Conservation (phyloP, 1,140 invertebrate genomes). For the Steinernema khuongi region DNA sequence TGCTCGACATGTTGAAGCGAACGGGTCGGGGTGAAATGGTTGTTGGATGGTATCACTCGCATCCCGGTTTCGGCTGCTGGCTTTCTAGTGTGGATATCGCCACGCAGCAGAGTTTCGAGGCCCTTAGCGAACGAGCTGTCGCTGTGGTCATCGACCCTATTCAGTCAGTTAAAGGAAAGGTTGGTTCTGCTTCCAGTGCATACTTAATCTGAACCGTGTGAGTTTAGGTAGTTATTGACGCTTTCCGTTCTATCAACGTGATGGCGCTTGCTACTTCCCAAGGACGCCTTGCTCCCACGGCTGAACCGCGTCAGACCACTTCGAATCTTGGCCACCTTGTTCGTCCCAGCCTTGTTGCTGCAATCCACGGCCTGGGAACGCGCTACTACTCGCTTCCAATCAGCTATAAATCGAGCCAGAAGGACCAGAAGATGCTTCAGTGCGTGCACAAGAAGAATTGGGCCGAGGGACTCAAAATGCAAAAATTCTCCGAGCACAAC, state of each 20-base stretch:
- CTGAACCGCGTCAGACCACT: constrained; percentile 36
- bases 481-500: constrained; percentile 6
- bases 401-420: constrained; percentile 21
- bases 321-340: constrained; percentile 36
- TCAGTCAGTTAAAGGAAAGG: constrained; percentile 86
- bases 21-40: constrained; percentile 96
- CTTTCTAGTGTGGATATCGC: constrained; percentile 93
- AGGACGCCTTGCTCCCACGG: neutral
- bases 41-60: constrained; percentile 98
- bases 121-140: constrained; percentile 88
- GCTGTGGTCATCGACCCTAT: constrained; percentile 98
- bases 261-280: neutral
- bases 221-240: constrained; percentile 28
- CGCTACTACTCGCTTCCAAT: constrained; percentile 34
- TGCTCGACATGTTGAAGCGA: constrained; percentile 98
- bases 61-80: constrained; percentile 99
- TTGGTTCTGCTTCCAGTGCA: constrained; percentile 29
- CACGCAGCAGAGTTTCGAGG: constrained; percentile 98
- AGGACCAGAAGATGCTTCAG: constrained; percentile 38
- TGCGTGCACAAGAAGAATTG: constrained; percentile 33
- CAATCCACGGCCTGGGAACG: constrained; percentile 26
- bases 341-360: constrained; percentile 17
- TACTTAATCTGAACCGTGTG: neutral
- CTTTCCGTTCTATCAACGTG: constrained; percentile 21
- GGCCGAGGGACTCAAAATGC: constrained; percentile 27